A percentile compares a stretch with the other conserved stretches of the same genome.
Evolutionary conservation across 2,113 vertebrate species (phyloP).

Genomic region (Hyperoodon ampullatus): DNA sequence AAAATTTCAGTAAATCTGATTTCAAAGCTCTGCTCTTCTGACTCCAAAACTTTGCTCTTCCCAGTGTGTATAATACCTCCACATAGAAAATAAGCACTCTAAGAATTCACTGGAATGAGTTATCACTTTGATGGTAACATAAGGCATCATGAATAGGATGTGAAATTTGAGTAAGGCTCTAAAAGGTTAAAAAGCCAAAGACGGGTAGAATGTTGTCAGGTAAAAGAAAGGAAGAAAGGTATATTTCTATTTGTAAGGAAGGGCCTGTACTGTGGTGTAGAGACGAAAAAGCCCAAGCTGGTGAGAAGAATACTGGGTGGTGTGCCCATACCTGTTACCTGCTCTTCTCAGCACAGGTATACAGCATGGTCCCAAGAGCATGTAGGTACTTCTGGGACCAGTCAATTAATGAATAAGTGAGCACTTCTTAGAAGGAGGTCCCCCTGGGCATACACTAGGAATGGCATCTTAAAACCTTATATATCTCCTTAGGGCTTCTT

Average conservation of each 20-base stretch:
- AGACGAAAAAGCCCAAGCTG: neutral
- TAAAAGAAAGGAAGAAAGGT: neutral
- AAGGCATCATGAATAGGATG: neutral
- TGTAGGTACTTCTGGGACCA: neutral
- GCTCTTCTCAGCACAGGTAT: neutral
- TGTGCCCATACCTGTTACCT: neutral
- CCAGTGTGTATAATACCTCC: neutral
- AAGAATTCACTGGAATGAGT: neutral
- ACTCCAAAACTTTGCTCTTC: neutral
- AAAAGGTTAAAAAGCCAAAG: neutral
- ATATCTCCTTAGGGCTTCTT: neutral
- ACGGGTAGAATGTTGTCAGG: neutral
- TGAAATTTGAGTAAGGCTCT: neutral
- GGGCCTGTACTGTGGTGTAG: neutral
- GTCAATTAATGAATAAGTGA: neutral
- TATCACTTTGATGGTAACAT: neutral
- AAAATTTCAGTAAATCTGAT: neutral
- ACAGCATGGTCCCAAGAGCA: neutral
- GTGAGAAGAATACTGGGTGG: neutral
- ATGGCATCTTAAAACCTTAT: neutral
- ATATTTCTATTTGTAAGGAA: neutral
- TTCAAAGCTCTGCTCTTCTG: slow-evolving; percentile 2
- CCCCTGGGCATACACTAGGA: neutral
- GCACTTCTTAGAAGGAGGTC: neutral
- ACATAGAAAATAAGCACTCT: neutral